Conservation (phyloP, 2,888 invertebrate species). For the Caenorhabditis uteleia region DNA sequence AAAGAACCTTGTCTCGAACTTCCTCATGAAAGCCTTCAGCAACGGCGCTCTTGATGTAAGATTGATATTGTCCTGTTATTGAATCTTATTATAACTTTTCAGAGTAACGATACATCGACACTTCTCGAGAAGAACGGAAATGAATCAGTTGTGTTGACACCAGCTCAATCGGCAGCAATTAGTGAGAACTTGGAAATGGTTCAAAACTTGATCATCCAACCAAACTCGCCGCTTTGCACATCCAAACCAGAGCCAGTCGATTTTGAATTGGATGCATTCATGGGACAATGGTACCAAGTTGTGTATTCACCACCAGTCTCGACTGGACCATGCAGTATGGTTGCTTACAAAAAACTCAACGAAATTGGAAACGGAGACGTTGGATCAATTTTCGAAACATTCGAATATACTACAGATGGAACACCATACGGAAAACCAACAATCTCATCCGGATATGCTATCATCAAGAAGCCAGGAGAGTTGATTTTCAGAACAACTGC, state of each 20-base stretch:
- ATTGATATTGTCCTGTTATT: not conserved
- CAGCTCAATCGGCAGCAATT: conserved; percentile 65
- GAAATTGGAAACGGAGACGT: conserved; percentile 63
- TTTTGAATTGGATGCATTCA: conserved; percentile 65
- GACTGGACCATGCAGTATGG: conserved; percentile 68
- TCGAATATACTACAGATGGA: conserved; percentile 70
- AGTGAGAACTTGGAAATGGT: conserved; percentile 69
- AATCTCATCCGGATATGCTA: conserved; percentile 69
- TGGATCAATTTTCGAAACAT: conserved; percentile 68
- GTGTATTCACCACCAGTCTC: conserved; percentile 69
- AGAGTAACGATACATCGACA: conserved; percentile 47
- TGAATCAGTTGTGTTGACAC: conserved; percentile 49
- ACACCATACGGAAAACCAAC: conserved; percentile 68
- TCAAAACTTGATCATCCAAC: conserved; percentile 68
- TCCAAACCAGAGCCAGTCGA: conserved; percentile 68
- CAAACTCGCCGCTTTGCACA: conserved; percentile 67
- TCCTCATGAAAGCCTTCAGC: conserved; percentile 69
- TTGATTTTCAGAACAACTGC: conserved; percentile 69
- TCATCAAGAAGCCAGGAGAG: conserved; percentile 68
- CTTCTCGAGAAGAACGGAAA: conserved; percentile 19
- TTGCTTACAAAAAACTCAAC: conserved; percentile 68
- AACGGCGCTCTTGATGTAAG: conserved; percentile 59
- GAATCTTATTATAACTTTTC: conserved; percentile 5
- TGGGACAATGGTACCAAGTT: conserved; percentile 69
- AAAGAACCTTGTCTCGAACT: conserved; percentile 65